phyloP scores from a whole-genome alignment of 1,140 invertebrate species.

The Kradibia gibbosae region DNA sequence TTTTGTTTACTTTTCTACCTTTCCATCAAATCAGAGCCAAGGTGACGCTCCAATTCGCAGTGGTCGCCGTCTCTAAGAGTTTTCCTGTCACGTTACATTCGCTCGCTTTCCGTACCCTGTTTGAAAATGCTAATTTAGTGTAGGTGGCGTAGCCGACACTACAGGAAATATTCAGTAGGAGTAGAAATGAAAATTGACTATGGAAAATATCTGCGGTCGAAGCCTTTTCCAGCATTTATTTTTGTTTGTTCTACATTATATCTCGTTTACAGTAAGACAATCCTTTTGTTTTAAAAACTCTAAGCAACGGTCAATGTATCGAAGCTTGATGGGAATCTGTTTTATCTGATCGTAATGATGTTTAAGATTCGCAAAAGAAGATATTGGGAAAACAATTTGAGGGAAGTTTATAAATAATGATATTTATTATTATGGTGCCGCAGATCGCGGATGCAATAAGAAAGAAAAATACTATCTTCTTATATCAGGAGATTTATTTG shows the following conservation, averaged over 20 bases:
- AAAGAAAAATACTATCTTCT: too few relatives aligned
- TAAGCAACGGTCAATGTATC: too few relatives aligned
- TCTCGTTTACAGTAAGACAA: not conserved
- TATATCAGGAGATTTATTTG: too few relatives aligned
- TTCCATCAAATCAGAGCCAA: constrained; percentile 26
- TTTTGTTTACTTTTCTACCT: not conserved
- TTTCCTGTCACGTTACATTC: not conserved
- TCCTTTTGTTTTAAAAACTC: too few relatives aligned
- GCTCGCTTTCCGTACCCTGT: not conserved
- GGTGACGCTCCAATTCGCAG: not conserved
- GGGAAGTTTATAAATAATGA: too few relatives aligned
- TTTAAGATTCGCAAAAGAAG: too few relatives aligned
- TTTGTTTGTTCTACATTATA: not conserved
- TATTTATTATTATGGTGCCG: too few relatives aligned
- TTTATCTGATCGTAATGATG: too few relatives aligned
- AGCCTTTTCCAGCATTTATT: not conserved
- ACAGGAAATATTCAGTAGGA: not conserved
- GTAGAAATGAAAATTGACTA: not conserved
- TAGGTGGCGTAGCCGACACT: not conserved
- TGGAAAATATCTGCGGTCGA: not conserved
- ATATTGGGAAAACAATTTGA: too few relatives aligned
- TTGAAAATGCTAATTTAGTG: constrained; percentile 28
- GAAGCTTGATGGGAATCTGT: too few relatives aligned
- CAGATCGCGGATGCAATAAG: too few relatives aligned
- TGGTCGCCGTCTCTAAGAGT: not conserved